Percentiles rank a stretch among this genome's conserved stretches.
Conservation (phyloP, 1,140 invertebrate species). For the Cotesia glomerata region DNA sequence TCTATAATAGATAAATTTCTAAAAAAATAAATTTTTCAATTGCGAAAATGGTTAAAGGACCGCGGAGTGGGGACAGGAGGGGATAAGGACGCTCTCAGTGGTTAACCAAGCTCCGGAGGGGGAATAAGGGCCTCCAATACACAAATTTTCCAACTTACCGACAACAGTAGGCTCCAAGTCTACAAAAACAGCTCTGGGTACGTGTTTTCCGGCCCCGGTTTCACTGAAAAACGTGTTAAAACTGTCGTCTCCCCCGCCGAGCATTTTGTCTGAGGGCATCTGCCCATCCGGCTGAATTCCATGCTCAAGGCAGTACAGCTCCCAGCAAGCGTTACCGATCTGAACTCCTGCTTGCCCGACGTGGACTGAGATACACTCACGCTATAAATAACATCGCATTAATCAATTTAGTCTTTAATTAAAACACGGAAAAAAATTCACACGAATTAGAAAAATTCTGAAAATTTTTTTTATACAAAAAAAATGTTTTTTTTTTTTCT, state of each 20-base stretch:
- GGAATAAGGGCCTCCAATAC: too few species aligned
- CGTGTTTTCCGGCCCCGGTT: slow-evolving; percentile 30
- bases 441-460: too few species aligned
- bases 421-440: too few species aligned
- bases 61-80: too few species aligned
- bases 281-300: slow-evolving; percentile 29
- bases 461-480: too few species aligned
- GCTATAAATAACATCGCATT: slow-evolving; percentile 7
- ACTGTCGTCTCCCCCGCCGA: slow-evolving; percentile 27
- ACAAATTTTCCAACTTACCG: background rate
- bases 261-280: slow-evolving; percentile 28
- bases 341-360: slow-evolving; percentile 31
- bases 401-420: background rate
- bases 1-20: too few species aligned
- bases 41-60: too few species aligned
- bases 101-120: too few species aligned
- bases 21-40: too few species aligned
- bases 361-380: slow-evolving; percentile 31
- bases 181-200: slow-evolving; percentile 26
- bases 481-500: too few species aligned
- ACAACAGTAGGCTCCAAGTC: slow-evolving; percentile 30
- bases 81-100: too few species aligned
- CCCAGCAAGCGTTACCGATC: slow-evolving; percentile 30
- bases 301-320: slow-evolving; percentile 28
- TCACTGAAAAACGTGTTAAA: slow-evolving; percentile 31